A percentile compares a stretch with the other conserved stretches of the same genome.
Conservation (phyloP, 53 echinoderm and acorn worm species). For the Astropecten irregularis region DNA sequence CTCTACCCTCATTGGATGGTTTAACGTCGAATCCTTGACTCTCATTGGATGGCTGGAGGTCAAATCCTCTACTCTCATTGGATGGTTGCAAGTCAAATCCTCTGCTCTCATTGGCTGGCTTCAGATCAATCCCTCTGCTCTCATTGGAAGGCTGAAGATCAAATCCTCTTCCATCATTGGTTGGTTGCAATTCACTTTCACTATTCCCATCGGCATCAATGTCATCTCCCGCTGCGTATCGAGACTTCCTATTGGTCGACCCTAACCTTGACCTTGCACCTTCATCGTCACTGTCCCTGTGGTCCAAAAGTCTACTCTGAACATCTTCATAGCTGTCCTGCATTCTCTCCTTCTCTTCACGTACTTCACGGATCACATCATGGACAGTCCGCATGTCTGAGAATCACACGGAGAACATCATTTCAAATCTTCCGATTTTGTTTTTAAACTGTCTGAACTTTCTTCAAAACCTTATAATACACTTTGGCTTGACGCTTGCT, state of each 20-base stretch:
- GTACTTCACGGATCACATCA: constrained; percentile 84
- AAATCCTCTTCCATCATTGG: constrained; percentile 70
- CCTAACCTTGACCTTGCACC: neutral
- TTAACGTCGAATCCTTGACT: constrained; percentile 47
- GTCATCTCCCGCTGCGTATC: neutral
- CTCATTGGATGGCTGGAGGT: constrained; percentile 51
- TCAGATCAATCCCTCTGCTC: constrained; percentile 45
- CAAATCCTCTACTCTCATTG: constrained; percentile 42
- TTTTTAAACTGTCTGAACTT: too few relatives aligned
- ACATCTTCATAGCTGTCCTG: neutral
- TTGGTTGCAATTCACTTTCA: constrained; percentile 70
- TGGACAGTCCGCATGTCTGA: constrained; percentile 72
- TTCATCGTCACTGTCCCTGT: neutral
- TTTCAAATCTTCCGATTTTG: neutral
- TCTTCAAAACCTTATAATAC: too few relatives aligned
- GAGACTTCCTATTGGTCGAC: neutral
- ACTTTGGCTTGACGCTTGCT: too few relatives aligned
- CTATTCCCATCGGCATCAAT: constrained; percentile 32
- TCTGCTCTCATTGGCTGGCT: constrained; percentile 38
- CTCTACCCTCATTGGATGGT: constrained; percentile 58
- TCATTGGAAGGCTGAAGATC: constrained; percentile 74
- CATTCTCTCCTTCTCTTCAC: constrained; percentile 59
- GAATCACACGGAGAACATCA: neutral
- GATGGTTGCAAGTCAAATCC: constrained; percentile 59
- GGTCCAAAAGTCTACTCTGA: constrained; percentile 5